phyloP scores from a whole-genome alignment of 2,113 vertebrate species.

The Ophthalmolycus amberensis region DNA sequence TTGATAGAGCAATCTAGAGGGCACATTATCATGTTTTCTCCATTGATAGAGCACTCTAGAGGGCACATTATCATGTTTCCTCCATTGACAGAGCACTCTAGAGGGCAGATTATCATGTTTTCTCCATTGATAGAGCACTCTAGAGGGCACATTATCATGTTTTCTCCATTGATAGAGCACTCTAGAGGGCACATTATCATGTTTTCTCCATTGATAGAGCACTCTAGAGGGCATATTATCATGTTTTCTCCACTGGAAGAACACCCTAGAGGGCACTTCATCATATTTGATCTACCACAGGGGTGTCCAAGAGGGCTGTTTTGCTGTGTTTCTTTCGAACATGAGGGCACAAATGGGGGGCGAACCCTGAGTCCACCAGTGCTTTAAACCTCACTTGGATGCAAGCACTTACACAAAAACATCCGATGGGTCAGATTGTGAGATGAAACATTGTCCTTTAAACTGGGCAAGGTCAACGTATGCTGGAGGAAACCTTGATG shows the following conservation, averaged over 20 bases:
- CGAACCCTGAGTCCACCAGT: neutral
- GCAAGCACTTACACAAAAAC: constrained; percentile 2
- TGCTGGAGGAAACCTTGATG: neutral
- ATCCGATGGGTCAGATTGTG: constrained; percentile 2
- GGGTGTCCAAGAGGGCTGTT: neutral
- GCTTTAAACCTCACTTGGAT: constrained; percentile 26
- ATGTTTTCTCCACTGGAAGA: neutral
- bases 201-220: neutral
- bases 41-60: neutral
- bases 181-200: neutral
- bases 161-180: neutral
- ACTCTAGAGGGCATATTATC: neutral
- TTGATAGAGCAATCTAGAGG: neutral
- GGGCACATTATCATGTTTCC: neutral
- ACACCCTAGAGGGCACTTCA: neutral
- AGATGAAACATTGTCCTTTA: constrained; percentile 15
- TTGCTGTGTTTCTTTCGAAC: too few species aligned
- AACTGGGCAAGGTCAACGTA: constrained; percentile 26
- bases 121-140: neutral
- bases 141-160: neutral
- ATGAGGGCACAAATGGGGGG: too few species aligned
- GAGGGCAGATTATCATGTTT: neutral
- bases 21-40: neutral
- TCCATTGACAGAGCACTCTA: neutral
- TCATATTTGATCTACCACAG: neutral